Base-by-base conservation (phyloP, 2,113 vertebrate genomes). In the Hemiscyllium ocellatum region DNA sequence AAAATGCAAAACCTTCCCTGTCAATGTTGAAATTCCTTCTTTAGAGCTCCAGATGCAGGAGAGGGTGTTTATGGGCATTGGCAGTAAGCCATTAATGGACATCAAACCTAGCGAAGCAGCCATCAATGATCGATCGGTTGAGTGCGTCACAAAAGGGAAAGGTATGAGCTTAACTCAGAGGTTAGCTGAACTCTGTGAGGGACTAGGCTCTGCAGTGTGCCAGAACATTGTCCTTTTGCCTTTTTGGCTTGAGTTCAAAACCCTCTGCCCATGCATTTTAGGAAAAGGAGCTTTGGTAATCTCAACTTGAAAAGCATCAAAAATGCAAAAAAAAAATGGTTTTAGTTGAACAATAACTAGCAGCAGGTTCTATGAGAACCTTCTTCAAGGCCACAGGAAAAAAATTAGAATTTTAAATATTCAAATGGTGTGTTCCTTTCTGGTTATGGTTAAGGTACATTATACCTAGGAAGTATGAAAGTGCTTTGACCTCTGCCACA, bases 1-100 rank as follows among this genome's bases (percentile, higher is more conserved):
- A 52, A 72, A 72, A 72, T 95, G 69, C 37, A 95, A 95, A 95
- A 72, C 42, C 72, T 69, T 10, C 94, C 94, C 94, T 95, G 29
- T 95, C 94, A 52, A 95, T 95, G 42, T 72, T 95, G 95, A 95
- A 83, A 96, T 96, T 50, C 96, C 94, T 96, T 80, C 52, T 76
- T 95, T 33, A 98, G 98, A 98, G 93, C 96, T 98, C 72, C 98
- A 98, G 0, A 98, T 98, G 97, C 98, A 98, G 96, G 98, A 98
- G 96, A 96, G 98, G 96, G 98, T 97, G 68, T 98, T 98, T 96
- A 97, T 98, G 97, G 98, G 98, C 85, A 97, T 98, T 94, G 98
- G 98, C 95, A 97, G 97, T 96, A 98, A 98, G 95, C 98, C 98
- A 61, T 98, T 97, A 96, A 98, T 97, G 96, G 98, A 98, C 96